A percentile compares a stretch with the other conserved stretches of the same genome.
Evolutionary conservation across 2,113 vertebrate genomes (phyloP).

Genomic region (Poicephalus meyeri): DNA sequence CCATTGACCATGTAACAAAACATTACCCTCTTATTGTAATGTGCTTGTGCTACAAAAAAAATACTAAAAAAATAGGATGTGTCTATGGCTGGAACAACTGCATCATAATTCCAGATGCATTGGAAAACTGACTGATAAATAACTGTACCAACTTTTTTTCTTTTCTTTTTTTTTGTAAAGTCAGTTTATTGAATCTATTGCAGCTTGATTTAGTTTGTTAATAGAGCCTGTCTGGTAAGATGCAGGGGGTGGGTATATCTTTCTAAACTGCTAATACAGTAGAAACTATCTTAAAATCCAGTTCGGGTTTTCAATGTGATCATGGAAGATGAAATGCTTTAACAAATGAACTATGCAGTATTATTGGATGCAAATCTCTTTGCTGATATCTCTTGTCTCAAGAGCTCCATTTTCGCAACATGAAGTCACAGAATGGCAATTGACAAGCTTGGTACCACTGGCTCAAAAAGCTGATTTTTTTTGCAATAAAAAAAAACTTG

Average conservation of each 20-base stretch:
- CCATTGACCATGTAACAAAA: background rate
- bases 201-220: background rate
- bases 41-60: background rate
- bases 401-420: background rate
- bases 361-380: background rate
- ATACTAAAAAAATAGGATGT: background rate
- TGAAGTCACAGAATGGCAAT: background rate
- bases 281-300: background rate
- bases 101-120: background rate
- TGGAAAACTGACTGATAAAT: background rate
- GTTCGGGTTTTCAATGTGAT: background rate
- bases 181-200: background rate
- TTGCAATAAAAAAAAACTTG: slow-evolving; percentile 15
- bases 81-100: background rate
- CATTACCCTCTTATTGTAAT: background rate
- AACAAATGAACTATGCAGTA: background rate
- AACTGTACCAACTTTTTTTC: background rate
- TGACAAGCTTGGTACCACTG: background rate
- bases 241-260: background rate
- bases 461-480: background rate
- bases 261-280: background rate
- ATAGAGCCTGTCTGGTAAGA: background rate
- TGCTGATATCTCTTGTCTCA: background rate
- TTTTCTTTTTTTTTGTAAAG: background rate
- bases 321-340: background rate